Conservation (phyloP, 2,113 vertebrate species). For the Phalacrocorax aristotelis region DNA sequence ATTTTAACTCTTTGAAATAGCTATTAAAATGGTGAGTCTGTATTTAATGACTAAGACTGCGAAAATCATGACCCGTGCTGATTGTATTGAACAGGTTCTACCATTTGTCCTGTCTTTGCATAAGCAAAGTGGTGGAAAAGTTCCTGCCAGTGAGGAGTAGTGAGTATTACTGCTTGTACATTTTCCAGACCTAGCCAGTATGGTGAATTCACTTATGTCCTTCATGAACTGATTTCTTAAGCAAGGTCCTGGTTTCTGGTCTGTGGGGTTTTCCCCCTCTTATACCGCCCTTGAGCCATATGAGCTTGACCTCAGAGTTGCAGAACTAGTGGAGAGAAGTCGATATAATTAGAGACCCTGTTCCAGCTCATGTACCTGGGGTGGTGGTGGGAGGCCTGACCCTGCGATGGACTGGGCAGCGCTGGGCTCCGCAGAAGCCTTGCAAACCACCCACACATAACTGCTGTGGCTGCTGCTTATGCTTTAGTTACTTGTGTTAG, state of each 20-base stretch:
- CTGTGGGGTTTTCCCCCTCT: rapidly evolving
- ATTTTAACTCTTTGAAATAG: neutral
- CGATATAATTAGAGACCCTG: neutral
- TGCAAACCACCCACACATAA: neutral
- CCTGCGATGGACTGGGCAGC: neutral
- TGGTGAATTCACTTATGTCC: neutral
- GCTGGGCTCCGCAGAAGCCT: neutral
- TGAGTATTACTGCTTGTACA: neutral
- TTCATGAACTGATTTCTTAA: neutral
- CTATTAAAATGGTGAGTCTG: neutral
- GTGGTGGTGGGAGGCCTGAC: neutral
- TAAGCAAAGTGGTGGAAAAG: neutral
- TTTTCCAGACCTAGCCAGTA: rapidly evolving
- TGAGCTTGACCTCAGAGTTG: neutral
- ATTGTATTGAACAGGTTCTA: neutral
- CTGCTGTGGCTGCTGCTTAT: neutral
- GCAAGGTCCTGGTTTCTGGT: neutral
- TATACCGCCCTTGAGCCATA: neutral
- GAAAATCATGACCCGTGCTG: neutral
- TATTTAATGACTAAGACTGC: neutral
- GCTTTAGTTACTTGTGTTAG: neutral
- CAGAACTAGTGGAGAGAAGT: neutral
- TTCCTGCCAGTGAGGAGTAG: neutral
- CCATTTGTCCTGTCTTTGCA: neutral
- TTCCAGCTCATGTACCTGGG: rapidly evolving